Evolutionary conservation across 2,113 vertebrate species (phyloP), one percentile per base, ranked within the genome.

Genomic region (Gymnobelideus leadbeateri): DNA sequence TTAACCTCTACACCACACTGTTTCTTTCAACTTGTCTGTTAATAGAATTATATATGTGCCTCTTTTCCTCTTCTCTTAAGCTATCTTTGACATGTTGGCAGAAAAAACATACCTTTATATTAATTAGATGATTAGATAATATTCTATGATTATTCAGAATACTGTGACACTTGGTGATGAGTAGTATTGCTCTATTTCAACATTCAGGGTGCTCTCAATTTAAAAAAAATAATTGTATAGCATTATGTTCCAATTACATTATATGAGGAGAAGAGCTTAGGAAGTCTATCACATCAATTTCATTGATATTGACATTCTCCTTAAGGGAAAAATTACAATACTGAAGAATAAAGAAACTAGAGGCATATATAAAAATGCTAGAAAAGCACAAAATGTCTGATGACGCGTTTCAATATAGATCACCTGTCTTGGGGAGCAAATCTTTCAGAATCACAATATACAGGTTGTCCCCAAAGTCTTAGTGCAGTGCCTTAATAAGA

Each of bases 51-150:
- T 53, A 43, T 50, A 12, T 93, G 54, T 93, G 47, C 94, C 25
- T 91, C 10, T 23, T 94, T 96, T 96, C 91, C 1, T 92, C 24
- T 91, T 94, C 84, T 94, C 26, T 91, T 47, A 57, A 84, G 57
- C 52, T 96, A 21, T 91, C 28, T 47, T 84, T 93, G 51, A 95
- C 51, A 52, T 46, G 3, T 50, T 93, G 46, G 93, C 46, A 90
- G 25, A 92, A 94, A 31, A 92, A 92, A 96, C 7, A 96, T 94
- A 84, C 16, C 31, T 91, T 24, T 96, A 4, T 93, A 61, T 92
- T 94, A 55, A 61, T 95, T 84, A 92, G 21, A 92, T 93, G 31
- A 93, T 94, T 77, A 94, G 52, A 53, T 94, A 90, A 92, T 89
- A 91, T 89, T 92, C 61, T 25, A 31, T 94, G 31, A 92, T 93